phyloP scores from a whole-genome alignment of 2,888 invertebrate species.

The Rhamnusium bicolor region DNA sequence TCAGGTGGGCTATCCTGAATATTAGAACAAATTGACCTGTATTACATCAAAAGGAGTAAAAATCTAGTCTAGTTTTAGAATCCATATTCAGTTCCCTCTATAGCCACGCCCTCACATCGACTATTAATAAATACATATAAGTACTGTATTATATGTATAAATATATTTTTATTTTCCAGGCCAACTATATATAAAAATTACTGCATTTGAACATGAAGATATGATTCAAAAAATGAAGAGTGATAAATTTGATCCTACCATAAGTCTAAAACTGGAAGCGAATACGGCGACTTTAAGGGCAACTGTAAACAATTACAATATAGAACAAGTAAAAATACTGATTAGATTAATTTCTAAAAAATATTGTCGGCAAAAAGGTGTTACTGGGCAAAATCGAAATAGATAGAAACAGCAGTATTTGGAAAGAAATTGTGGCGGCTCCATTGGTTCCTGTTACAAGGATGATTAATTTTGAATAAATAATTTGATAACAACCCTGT shows the following conservation, averaged over 20 bases:
- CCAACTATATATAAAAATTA: slow-evolving; percentile 84
- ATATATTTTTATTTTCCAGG: slow-evolving; percentile 70
- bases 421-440: slow-evolving; percentile 76
- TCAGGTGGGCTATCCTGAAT: too few relatives aligned
- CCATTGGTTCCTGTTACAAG: slow-evolving; percentile 75
- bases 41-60: too few relatives aligned
- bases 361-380: slow-evolving; percentile 80
- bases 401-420: slow-evolving; percentile 78
- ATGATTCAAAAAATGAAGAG: slow-evolving; percentile 78
- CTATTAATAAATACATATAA: too few relatives aligned
- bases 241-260: slow-evolving; percentile 81
- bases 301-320: slow-evolving; percentile 76
- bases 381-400: slow-evolving; percentile 79
- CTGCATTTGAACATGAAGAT: slow-evolving; percentile 79
- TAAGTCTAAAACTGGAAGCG: slow-evolving; percentile 84
- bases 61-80: too few relatives aligned
- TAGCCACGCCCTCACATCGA: too few relatives aligned
- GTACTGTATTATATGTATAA: too few relatives aligned
- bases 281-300: slow-evolving; percentile 78
- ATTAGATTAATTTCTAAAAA: slow-evolving; percentile 79
- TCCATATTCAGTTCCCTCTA: too few relatives aligned
- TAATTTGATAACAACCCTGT: neutral
- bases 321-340: slow-evolving; percentile 78
- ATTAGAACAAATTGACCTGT: too few relatives aligned
- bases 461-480: slow-evolving; percentile 75